These are phyloP conservation scores for Forficula auricularia DNA, from an alignment of 1,140 invertebrate species.

Conservation along the genomic window DNA sequence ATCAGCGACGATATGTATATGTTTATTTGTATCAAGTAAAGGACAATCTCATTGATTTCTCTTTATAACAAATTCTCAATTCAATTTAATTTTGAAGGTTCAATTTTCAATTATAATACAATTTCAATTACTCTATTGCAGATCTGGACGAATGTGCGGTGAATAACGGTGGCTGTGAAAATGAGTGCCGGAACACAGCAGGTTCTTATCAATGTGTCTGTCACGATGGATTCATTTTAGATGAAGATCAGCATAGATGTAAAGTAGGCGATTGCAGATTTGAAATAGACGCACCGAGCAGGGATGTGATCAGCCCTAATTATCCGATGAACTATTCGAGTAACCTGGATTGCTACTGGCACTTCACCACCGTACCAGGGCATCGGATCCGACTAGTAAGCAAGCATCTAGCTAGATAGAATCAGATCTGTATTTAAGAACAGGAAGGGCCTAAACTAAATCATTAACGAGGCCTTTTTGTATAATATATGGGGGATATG, in stretches of 20 bases:
- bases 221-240: conserved; percentile 85
- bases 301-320: conserved; percentile 78
- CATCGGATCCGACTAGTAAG: conserved; percentile 77
- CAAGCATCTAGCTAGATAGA: no score
- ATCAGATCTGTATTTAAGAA: no score
- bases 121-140: conserved; percentile 21
- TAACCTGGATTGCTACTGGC: conserved; percentile 93
- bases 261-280: conserved; percentile 87
- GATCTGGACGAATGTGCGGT: conserved; percentile 92
- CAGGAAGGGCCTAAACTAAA: no score
- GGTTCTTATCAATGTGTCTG: conserved; percentile 89
- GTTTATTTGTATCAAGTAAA: no score
- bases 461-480: no score
- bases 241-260: conserved; percentile 86
- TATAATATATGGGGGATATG: no score
- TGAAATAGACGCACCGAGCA: conserved; percentile 54
- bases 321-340: conserved; percentile 87
- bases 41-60: no score
- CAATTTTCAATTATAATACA: no score
- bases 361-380: conserved; percentile 84
- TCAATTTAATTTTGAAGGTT: no score
- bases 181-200: conserved; percentile 88
- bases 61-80: no score
- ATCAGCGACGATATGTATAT: no score
- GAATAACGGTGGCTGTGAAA: conserved; percentile 92